A percentile compares a stretch with the other conserved stretches of the same genome.
These are phyloP conservation scores for Crenuchus spilurus DNA, from an alignment of 2,797 vertebrate genomes.

Conservation along the genomic window DNA sequence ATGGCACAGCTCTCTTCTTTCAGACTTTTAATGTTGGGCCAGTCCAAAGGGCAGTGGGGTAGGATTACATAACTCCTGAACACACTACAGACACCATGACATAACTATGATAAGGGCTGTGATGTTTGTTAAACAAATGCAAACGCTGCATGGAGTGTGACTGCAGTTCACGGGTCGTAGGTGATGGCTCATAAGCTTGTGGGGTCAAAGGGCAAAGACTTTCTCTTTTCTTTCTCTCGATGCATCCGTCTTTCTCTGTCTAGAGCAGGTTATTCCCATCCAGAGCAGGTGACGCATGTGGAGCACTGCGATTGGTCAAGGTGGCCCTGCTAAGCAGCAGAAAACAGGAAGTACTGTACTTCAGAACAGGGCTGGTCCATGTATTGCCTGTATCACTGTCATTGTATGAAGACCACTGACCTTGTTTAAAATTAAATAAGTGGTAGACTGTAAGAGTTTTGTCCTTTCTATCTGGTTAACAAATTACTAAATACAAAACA, in stretches of 20 bases:
- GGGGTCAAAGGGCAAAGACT: background rate
- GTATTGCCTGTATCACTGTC: too few relatives aligned
- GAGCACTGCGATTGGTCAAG: background rate
- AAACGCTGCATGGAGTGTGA: background rate
- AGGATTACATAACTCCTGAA: slow-evolving; percentile 65
- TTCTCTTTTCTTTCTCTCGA: background rate
- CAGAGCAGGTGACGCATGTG: background rate
- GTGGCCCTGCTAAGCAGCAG: background rate
- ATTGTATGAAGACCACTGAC: too few relatives aligned
- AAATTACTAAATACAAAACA: too few relatives aligned
- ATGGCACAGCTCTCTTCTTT: slow-evolving; percentile 25
- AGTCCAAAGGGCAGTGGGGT: slow-evolving; percentile 65
- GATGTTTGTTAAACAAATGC: slow-evolving; percentile 66
- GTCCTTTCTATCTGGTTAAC: too few relatives aligned
- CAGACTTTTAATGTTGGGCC: slow-evolving; percentile 30
- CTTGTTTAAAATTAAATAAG: too few relatives aligned
- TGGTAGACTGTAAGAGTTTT: too few relatives aligned
- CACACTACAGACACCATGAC: slow-evolving; percentile 57
- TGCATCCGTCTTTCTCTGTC: slow-evolving; percentile 19
- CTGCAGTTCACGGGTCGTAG: background rate
- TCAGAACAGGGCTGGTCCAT: background rate
- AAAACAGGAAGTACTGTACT: background rate
- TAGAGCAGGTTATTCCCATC: slow-evolving; percentile 49
- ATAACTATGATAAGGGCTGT: slow-evolving; percentile 57
- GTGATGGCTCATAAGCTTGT: background rate